Percentiles rank a stretch among this genome's conserved stretches.
phyloP scores from a whole-genome alignment of 2,797 vertebrate species.

The Pelochelys cantorii region DNA sequence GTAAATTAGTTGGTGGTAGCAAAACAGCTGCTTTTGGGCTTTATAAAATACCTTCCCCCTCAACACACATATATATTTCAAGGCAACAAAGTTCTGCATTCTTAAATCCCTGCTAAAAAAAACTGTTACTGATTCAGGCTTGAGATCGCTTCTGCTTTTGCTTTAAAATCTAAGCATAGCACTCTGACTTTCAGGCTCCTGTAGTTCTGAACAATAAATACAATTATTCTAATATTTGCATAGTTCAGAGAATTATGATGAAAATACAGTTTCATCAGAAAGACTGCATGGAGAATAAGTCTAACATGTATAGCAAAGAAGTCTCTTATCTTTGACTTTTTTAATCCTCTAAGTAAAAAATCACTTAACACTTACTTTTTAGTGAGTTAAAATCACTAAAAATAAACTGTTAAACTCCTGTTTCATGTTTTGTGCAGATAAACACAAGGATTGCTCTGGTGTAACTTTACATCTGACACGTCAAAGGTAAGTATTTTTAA shows the following conservation, averaged over 20 bases:
- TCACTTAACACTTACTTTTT: not conserved
- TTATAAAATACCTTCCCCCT: not conserved
- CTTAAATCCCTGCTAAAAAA: not conserved
- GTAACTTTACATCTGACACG: constrained; percentile 92
- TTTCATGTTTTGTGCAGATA: constrained; percentile 83
- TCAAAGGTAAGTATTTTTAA: constrained; percentile 87
- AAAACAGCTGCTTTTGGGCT: not conserved
- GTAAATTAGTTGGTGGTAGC: not conserved
- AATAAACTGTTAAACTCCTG: not conserved
- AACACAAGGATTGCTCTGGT: constrained; percentile 96
- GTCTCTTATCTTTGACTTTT: not conserved
- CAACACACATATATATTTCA: not conserved
- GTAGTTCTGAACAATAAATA: not conserved
- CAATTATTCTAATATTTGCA: not conserved
- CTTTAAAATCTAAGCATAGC: not conserved
- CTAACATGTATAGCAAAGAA: not conserved
- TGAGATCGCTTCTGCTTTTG: not conserved
- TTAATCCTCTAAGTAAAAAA: not conserved
- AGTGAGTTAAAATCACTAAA: not conserved
- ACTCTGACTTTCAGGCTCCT: not conserved
- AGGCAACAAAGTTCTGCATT: not conserved
- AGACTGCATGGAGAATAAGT: not conserved
- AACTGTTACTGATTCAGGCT: not conserved
- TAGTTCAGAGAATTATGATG: not conserved
- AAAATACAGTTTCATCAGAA: not conserved